phyloP scores from a whole-genome alignment of 2,797 vertebrate species.

The Hephaestus fuliginosus region DNA sequence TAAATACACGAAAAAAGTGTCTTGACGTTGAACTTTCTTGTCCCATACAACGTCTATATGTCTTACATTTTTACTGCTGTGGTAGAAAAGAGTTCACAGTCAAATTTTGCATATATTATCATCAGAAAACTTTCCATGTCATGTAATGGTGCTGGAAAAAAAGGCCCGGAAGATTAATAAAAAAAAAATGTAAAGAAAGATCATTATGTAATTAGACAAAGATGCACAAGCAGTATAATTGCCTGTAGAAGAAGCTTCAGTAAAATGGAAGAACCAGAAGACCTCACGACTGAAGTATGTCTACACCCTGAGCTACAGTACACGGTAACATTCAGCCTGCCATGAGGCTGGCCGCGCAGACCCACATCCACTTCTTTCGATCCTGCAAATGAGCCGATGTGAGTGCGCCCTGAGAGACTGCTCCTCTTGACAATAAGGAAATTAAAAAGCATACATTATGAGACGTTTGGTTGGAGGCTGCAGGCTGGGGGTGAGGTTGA shows the following conservation, averaged over 20 bases:
- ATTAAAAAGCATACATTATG: not conserved
- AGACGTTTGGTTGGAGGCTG: slow-evolving; percentile 64
- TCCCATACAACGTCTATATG: not conserved
- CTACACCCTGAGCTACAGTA: not conserved
- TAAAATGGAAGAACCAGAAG: slow-evolving; percentile 15
- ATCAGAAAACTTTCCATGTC: not conserved
- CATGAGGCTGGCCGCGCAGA: not conserved
- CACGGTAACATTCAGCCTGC: not conserved
- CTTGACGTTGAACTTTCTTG: not conserved
- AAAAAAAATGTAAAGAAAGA: too few relatives aligned
- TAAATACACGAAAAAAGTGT: not conserved
- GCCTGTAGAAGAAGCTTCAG: not conserved
- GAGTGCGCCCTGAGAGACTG: not conserved
- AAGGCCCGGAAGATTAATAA: not conserved
- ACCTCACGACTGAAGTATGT: not conserved
- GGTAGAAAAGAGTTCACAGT: not conserved
- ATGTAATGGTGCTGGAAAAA: not conserved
- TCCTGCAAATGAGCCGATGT: not conserved
- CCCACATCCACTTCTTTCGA: not conserved
- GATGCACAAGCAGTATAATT: not conserved
- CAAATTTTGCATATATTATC: not conserved
- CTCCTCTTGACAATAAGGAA: not conserved
- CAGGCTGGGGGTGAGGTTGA: slow-evolving; percentile 64
- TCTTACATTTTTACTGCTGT: not conserved
- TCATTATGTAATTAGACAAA: slow-evolving; percentile 5